Percentiles rank a stretch among this genome's conserved stretches.
These are phyloP conservation scores for Dascillus cervinus DNA, from an alignment of 2,888 invertebrate genomes.

Conservation along the genomic window DNA sequence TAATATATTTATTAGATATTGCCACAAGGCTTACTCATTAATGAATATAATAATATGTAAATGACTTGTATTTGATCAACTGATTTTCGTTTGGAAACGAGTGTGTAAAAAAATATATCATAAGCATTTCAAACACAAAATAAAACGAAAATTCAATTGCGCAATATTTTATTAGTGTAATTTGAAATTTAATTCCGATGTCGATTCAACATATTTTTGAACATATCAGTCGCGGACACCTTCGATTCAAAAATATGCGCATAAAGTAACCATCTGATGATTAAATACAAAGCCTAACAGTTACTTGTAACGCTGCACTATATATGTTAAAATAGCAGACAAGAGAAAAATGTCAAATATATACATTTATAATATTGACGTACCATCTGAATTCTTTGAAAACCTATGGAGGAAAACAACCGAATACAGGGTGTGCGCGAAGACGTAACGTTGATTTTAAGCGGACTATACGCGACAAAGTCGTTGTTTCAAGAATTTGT, in stretches of 20 bases:
- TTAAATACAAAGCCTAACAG: constrained; percentile 20
- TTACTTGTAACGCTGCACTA: constrained; percentile 17
- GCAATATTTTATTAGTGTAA: too few relatives aligned
- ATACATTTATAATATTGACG: constrained; percentile 17
- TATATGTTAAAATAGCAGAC: constrained; percentile 12
- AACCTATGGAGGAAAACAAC: constrained; percentile 12
- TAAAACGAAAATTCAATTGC: constrained; percentile 8
- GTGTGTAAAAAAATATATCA: too few relatives aligned
- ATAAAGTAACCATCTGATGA: constrained; percentile 16
- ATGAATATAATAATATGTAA: constrained; percentile 20
- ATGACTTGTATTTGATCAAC: constrained; percentile 22
- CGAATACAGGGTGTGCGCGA: constrained; percentile 11
- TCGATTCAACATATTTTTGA: constrained; percentile 3
- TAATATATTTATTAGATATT: constrained; percentile 22
- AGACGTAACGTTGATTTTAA: constrained; percentile 1
- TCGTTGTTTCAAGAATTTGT: background rate
- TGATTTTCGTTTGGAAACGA: constrained; percentile 15
- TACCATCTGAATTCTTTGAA: constrained; percentile 16
- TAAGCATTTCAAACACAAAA: constrained; percentile 6
- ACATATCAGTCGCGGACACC: background rate
- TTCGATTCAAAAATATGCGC: constrained; percentile 1
- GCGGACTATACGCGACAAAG: background rate
- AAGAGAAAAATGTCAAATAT: constrained; percentile 17
- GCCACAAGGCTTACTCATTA: constrained; percentile 22
- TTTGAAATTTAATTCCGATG: too few relatives aligned